These are phyloP conservation scores for Scatophagus argus DNA, from an alignment of 2,113 vertebrate species.

Conservation along the genomic window DNA sequence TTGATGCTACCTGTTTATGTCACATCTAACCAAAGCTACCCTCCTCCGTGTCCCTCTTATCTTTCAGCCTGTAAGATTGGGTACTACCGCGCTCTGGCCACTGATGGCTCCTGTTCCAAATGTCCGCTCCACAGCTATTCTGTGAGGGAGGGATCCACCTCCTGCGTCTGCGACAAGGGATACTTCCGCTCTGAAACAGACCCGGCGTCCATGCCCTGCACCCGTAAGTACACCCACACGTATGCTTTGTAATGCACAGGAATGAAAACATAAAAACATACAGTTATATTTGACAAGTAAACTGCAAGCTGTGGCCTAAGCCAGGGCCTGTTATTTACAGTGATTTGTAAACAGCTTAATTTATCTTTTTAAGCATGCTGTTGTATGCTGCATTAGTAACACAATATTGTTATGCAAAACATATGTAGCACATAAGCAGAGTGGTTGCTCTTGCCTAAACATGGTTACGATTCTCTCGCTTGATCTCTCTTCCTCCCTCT, in stretches of 20 bases:
- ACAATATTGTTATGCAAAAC: background rate
- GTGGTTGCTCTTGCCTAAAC: constrained; percentile 8
- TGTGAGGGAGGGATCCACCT: constrained; percentile 93
- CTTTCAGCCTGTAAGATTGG: constrained; percentile 94
- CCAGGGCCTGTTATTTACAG: background rate
- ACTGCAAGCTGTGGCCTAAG: background rate
- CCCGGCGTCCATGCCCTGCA: constrained; percentile 95
- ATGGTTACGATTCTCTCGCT: constrained; percentile 10
- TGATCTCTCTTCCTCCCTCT: constrained; percentile 1
- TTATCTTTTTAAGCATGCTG: background rate
- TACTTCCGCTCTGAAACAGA: constrained; percentile 94
- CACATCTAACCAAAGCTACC: background rate
- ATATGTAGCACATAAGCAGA: constrained; percentile 5
- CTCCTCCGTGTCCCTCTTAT: constrained; percentile 30
- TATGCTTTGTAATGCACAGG: background rate
- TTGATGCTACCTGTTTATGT: background rate
- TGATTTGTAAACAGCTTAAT: constrained; percentile 1
- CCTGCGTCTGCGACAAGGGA: constrained; percentile 94
- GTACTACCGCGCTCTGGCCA: constrained; percentile 94
- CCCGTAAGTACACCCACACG: constrained; percentile 87
- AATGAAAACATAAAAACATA: too few relatives aligned
- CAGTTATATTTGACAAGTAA: background rate
- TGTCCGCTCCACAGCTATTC: constrained; percentile 97
- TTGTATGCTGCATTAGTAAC: background rate
- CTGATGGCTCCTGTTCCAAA: constrained; percentile 91